phyloP scores from a whole-genome alignment of 1,140 invertebrate genomes.

The Trichogramma pretiosum region DNA sequence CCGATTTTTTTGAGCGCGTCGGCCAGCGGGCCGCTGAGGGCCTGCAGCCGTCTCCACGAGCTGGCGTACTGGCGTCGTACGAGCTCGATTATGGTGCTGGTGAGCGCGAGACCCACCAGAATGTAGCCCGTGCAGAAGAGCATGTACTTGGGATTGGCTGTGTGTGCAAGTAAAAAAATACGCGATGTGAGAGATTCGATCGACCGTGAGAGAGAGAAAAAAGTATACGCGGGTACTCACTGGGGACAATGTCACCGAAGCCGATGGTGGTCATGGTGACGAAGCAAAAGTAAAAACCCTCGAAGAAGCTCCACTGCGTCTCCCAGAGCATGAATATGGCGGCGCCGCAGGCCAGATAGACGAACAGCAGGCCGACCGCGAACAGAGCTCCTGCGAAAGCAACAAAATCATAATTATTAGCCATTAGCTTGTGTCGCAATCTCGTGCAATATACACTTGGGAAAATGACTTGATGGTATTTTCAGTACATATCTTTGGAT shows the following conservation, averaged over 20 bases:
- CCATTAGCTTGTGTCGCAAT: background rate
- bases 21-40: conserved; percentile 67
- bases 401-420: background rate
- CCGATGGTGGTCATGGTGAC: conserved; percentile 93
- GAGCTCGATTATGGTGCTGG: conserved; percentile 89
- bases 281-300: conserved; percentile 90
- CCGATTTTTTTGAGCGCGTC: conserved; percentile 66
- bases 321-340: conserved; percentile 69
- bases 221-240: conserved; percentile 48
- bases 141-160: conserved; percentile 80
- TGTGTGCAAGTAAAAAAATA: conserved; percentile 17
- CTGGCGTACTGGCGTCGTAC: conserved; percentile 75
- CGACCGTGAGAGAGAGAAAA: conserved; percentile 17
- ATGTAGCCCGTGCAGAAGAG: conserved; percentile 86
- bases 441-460: no score
- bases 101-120: conserved; percentile 83
- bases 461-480: no score
- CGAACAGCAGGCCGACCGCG: conserved; percentile 62
- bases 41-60: conserved; percentile 72
- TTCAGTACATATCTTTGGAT: no score
- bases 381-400: conserved; percentile 47
- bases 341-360: conserved; percentile 71
- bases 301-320: conserved; percentile 83
- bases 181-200: background rate
- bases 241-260: conserved; percentile 84